These are phyloP conservation scores for Drosophila anomelani DNA, from an alignment of 2,888 invertebrate genomes.

Conservation along the genomic window DNA sequence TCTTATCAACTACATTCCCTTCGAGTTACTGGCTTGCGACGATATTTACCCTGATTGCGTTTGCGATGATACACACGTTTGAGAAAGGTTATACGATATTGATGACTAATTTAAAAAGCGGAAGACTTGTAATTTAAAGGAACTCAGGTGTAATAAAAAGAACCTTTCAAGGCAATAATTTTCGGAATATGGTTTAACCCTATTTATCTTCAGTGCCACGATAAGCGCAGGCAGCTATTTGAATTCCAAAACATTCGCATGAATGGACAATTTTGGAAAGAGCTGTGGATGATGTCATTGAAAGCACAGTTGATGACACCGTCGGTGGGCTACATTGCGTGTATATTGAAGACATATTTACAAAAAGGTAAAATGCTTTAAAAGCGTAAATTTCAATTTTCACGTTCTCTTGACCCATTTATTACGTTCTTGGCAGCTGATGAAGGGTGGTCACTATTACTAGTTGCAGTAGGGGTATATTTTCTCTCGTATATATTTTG, in stretches of 20 bases:
- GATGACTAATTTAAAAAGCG: constrained; percentile 9
- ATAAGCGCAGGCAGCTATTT: constrained; percentile 1
- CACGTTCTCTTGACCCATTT: constrained; percentile 17
- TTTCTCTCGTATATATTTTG: background rate
- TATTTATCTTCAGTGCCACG: background rate
- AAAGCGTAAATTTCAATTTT: constrained; percentile 3
- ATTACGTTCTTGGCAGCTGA: background rate
- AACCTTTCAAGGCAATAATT: background rate
- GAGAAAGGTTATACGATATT: constrained; percentile 5
- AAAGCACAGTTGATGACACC: constrained; percentile 35
- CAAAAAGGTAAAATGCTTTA: constrained; percentile 10
- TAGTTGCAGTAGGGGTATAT: background rate
- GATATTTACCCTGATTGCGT: constrained; percentile 28
- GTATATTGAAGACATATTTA: constrained; percentile 14
- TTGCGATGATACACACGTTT: background rate
- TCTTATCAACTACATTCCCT: constrained; percentile 59
- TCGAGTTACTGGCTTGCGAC: constrained; percentile 3
- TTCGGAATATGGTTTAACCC: background rate
- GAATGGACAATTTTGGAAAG: constrained; percentile 6
- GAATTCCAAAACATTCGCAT: background rate
- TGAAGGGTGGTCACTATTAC: background rate
- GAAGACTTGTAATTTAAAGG: background rate
- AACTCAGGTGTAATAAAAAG: background rate
- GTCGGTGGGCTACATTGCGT: constrained; percentile 36
- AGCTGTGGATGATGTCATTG: constrained; percentile 63